These are phyloP conservation scores for Tauraco erythrolophus DNA, from an alignment of 2,113 vertebrate species.

Conservation along the genomic window DNA sequence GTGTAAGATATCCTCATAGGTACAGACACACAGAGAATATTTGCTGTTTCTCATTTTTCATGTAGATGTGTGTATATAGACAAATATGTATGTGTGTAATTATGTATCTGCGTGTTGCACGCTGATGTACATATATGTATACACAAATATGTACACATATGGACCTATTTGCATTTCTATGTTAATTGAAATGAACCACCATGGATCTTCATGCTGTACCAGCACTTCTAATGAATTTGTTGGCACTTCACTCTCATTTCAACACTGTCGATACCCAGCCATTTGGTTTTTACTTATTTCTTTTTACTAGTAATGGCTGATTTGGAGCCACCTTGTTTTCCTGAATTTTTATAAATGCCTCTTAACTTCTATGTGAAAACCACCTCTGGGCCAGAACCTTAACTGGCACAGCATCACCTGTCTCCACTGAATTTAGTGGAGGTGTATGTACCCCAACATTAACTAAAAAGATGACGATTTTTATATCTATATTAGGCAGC, in stretches of 20 bases:
- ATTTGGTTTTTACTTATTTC: neutral
- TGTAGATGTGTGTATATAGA: neutral
- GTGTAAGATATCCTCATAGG: neutral
- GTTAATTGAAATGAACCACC: neutral
- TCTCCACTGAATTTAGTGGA: neutral
- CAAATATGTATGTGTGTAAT: neutral
- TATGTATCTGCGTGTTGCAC: neutral
- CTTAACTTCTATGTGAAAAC: neutral
- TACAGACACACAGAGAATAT: neutral
- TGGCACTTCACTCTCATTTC: neutral
- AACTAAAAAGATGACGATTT: neutral
- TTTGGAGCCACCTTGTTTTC: neutral
- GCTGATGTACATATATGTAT: neutral
- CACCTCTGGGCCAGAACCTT: neutral
- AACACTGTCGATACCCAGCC: neutral
- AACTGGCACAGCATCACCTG: neutral
- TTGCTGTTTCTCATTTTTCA: neutral
- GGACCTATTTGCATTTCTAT: neutral
- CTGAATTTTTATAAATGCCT: neutral
- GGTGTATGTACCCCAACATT: neutral
- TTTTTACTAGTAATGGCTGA: neutral
- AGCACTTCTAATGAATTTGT: neutral
- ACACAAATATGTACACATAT: rapidly evolving
- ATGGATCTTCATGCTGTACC: neutral
- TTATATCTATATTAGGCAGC: neutral